Percentiles rank a stretch among this genome's conserved stretches.
Conservation (phyloP, 1,140 invertebrate species). For the Limonius californicus region DNA sequence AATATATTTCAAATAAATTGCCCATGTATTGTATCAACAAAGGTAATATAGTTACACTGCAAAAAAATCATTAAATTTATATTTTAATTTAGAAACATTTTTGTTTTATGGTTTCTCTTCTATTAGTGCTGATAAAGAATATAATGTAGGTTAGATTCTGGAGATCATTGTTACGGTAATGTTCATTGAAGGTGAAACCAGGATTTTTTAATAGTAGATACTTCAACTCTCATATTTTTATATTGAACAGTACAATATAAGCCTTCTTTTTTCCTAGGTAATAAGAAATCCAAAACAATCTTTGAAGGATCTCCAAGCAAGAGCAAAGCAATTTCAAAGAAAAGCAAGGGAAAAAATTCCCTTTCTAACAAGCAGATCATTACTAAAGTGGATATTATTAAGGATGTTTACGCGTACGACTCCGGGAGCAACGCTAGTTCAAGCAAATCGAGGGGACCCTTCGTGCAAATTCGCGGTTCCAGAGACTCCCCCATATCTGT, state of each 20-base stretch:
- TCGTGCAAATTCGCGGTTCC: constrained; percentile 68
- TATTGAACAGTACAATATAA: no score
- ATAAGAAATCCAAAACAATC: constrained; percentile 1
- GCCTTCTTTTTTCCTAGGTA: not conserved
- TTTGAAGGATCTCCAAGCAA: constrained; percentile 39
- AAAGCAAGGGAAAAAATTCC: not conserved
- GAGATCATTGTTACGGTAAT: no score
- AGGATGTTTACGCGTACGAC: constrained; percentile 55
- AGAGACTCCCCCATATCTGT: constrained; percentile 66
- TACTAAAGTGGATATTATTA: constrained; percentile 33
- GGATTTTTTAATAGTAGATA: no score
- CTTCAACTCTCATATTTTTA: not conserved
- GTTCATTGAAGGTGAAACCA: no score
- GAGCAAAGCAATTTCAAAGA: not conserved
- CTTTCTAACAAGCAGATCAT: constrained; percentile 29
- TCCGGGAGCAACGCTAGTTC: constrained; percentile 65
- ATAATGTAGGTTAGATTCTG: no score
- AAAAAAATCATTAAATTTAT: no score
- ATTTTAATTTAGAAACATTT: no score
- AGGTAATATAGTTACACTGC: no score
- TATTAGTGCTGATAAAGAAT: no score
- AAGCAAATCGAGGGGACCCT: constrained; percentile 61
- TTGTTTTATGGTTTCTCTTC: no score
- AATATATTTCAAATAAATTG: no score
- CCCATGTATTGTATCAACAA: no score